Percentiles rank a stretch among this genome's conserved stretches.
Conservation (phyloP, 2,888 invertebrate species). For the Phanerotoma sp. region DNA sequence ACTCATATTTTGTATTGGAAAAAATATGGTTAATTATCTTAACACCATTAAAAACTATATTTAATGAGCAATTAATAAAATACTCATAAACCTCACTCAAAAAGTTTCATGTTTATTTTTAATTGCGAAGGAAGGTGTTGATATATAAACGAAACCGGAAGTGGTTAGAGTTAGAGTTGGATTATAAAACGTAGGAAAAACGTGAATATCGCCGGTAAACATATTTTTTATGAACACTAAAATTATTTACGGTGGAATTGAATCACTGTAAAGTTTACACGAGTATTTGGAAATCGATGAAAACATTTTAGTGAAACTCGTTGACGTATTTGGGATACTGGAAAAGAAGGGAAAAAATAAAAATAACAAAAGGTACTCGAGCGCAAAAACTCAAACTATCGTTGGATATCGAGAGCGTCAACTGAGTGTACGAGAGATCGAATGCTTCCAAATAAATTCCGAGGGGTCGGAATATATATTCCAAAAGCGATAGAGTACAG, state of each 20-base stretch:
- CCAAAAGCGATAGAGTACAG: conserved; percentile 35
- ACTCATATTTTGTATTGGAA: too few relatives aligned
- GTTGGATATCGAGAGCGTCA: conserved; percentile 8
- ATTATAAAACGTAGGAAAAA: neutral
- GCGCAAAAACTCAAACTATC: neutral
- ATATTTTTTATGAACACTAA: neutral
- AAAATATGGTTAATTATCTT: too few relatives aligned
- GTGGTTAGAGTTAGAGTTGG: conserved; percentile 38
- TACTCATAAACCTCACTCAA: too few relatives aligned
- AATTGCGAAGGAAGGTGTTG: conserved; percentile 41
- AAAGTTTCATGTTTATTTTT: too few relatives aligned
- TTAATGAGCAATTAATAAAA: too few relatives aligned
- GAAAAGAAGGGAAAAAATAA: neutral
- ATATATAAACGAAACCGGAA: conserved; percentile 43
- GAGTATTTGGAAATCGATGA: conserved; percentile 3
- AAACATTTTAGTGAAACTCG: conserved; percentile 5
- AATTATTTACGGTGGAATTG: conserved; percentile 3
- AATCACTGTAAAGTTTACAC: conserved; percentile 1
- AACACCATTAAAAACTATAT: too few relatives aligned
- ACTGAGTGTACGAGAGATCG: conserved; percentile 29
- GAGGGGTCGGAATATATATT: conserved; percentile 36
- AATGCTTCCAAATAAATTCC: conserved; percentile 43
- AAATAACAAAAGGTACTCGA: conserved; percentile 6
- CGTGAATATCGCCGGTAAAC: neutral
- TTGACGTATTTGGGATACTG: conserved; percentile 1